Base-by-base conservation (phyloP, 2,113 vertebrate genomes). In the Podarcis cretensis region DNA sequence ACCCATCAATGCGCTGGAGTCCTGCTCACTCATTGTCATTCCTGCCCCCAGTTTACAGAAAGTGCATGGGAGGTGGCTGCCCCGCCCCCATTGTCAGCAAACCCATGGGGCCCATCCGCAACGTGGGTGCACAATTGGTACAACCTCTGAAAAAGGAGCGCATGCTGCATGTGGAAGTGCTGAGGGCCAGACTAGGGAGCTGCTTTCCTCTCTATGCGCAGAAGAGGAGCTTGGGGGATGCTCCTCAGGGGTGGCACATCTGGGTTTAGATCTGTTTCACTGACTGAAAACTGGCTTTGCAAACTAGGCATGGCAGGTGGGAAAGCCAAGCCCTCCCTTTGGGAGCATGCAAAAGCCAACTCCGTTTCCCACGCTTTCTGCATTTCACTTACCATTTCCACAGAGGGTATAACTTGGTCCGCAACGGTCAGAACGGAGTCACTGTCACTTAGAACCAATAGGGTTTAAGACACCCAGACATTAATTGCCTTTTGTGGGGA, bases 241-340 rank as follows among this genome's bases (percentile, higher is more conserved):
- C 59, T 63, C 59, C 59, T 63, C 59, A 63, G 59, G 16, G 2
- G 1, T 71, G 57, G 14, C n/a, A n/a, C 85, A n/a, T 74, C 0
- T 0, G 87, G 54, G 25, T n/a, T 68, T 4, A 1, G 59, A 69
- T 30, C 69, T 0, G 6, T 13, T 16, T 27, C 54, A 2, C 0
- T 4, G 30, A 7, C 37, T 75, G 48, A 43, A 59, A 20, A 9
- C 13, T 73, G 3, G 23, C 4, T 79, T 90, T 84, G 10, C 1
- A 0, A 0, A 40, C 2, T 2, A 35, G 69, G 2, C 0, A 0
- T 1, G 5, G 74, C 1, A 0, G 71, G 77, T 79, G 5, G 10
- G 69, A 82, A 25, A 35, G 59, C 5, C 23, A 35, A 27, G 27
- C 30, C 30, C 63, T 76, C 57, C 30, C 25, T 80, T 87, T 23